Base-by-base conservation (phyloP, 1,140 invertebrate genomes). In the Ephestia elutella region DNA sequence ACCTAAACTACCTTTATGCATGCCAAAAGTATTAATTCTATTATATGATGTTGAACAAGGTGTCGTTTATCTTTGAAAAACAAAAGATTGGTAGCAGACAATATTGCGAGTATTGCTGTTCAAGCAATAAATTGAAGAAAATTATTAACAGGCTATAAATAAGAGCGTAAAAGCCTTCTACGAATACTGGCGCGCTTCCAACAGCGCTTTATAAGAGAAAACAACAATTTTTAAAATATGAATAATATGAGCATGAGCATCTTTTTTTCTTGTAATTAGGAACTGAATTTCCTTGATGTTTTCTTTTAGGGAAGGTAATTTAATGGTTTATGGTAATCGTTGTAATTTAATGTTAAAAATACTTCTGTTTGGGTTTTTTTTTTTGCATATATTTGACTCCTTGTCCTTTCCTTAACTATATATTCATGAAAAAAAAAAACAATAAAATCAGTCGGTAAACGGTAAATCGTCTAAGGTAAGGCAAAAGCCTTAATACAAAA, bases 91-190 rank as follows among this genome's bases (percentile, higher is more conserved):
- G 1, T 3, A 44, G 38, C 10, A 44, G 38, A 44, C 15, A 44
- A 44, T 44, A 44, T 44, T 44, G 38, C 38, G 38, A 44, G 38
- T 44, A 44, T 44, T 44, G 38, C 38, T 44, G 13, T 44, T n/a
- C 38, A 2, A 17, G 38, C 38, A 17, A 63, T 59, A 63, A 63
- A 63, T 56, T 59, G 62, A 63, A 63, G 56, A 28, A 59, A 63
- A 63, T 63, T 63, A 63, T 63, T 63, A 63, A 59, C 62, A 38
- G 57, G 57, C 57, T 38, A 63, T 63, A 63, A 63, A 63, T 63
- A 63, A 63, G 38, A 35, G 56, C n/a, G 57, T 53, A 54, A 48
- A 53, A 63, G 61, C 53, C 50, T 63, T 51, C n/a, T 48, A 49
- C 48, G 49, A 44, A 51, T 35, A 51, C 57, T 63, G 62, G 62